Percentiles rank a stretch among this genome's conserved stretches.
Conservation (phyloP, 2,113 vertebrate genomes). For the Chaetura pelagica region DNA sequence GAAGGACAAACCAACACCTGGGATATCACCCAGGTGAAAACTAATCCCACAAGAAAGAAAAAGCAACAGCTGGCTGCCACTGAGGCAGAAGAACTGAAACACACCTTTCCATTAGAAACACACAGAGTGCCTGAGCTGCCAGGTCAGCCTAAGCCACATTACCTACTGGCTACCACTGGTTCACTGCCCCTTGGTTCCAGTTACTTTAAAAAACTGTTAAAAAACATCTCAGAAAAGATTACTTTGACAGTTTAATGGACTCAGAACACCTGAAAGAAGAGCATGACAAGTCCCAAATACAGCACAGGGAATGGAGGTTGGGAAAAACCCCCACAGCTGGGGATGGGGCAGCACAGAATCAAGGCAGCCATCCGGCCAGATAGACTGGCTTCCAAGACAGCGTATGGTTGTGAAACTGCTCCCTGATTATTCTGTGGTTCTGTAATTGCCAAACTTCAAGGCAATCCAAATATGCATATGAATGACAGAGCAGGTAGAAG, state of each 20-base stretch:
- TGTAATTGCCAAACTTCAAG: conserved; percentile 45
- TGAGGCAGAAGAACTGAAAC: neutral
- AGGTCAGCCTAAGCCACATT: neutral
- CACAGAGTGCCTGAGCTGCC: neutral
- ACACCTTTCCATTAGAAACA: neutral
- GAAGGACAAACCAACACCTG: neutral
- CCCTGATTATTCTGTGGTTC: neutral
- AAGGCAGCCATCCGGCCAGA: neutral
- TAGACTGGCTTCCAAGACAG: neutral
- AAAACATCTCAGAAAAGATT: neutral
- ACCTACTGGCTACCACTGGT: neutral
- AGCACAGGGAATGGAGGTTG: neutral
- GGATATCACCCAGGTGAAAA: conserved; percentile 12
- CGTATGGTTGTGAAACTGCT: neutral
- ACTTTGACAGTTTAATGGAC: neutral
- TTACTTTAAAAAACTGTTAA: neutral
- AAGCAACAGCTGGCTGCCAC: neutral
- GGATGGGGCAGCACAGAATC: neutral
- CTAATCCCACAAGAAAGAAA: neutral
- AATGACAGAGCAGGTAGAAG: conserved; percentile 13
- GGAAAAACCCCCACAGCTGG: neutral
- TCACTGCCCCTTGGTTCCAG: neutral
- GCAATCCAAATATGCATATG: neutral
- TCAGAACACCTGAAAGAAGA: neutral
- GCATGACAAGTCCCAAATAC: neutral